Evolutionary conservation across 1,140 invertebrate species (phyloP), one percentile per base, ranked within the genome.

Genomic region (Hydropsyche tenuis): DNA sequence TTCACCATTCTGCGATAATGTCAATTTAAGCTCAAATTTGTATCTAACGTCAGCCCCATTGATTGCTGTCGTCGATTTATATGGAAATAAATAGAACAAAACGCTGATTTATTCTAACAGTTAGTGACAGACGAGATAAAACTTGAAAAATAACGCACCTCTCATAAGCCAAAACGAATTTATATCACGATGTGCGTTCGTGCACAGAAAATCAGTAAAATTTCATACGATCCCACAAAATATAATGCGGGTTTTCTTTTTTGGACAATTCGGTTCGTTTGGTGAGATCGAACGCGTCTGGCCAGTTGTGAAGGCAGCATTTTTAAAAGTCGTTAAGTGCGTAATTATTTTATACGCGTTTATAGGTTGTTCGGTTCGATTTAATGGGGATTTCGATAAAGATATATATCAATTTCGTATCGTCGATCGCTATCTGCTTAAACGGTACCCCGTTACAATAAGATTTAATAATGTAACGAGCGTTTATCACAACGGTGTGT

Each of bases 81-180:
- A 14, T n/a, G n/a, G 65, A 68, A 9, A 7, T 1, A 25, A 48
- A 68, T 25, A 68, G 30, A 68, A 48, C 18, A 48, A 16, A 68
- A 68, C 56, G 45, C 23, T 65, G 30, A 65, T 65, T 68, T 68
- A 60, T 60, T 22, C 48, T 48, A 68, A 68, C 65, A 48, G 65
- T 68, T 23, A 68, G 16, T 46, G 45, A 68, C 45, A 68, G 45
- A 23, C 65, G 42, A 43, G 65, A 68, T 48, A 48, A 23, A 68
- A 23, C 23, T 37, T 48, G 14, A 22, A 60, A 60, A 25, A 60
- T 60, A 60, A 60, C n/a, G 20, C 30, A 37, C 56, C 23, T 25
- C 56, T 20, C n/a, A n/a, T n/a, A 25, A 23, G 12, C 23, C 23
- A 25, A 25, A 60, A 60, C 14, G 20, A 12, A 37, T 37, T 37